Evolutionary conservation across 2,888 invertebrate genomes (phyloP), one percentile per base, ranked within the genome.

Genomic region (Eupeodes latifasciatus): DNA sequence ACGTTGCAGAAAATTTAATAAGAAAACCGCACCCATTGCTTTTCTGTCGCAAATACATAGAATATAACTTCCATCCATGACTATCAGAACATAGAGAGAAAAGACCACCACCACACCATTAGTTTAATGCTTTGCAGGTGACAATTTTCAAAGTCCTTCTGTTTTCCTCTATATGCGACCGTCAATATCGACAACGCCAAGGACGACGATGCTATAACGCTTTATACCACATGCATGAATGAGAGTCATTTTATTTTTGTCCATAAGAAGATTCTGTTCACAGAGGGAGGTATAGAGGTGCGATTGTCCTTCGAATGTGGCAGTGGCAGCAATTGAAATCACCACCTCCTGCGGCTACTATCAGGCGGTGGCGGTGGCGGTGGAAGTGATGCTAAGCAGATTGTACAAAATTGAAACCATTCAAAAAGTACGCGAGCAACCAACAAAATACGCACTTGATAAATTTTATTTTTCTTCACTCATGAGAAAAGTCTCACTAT

Each of bases 381-480:
- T 55, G 55, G 34, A 14, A 55, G 40, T 51, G 19, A 51, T 66
- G 51, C 44, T 36, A 72, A 7, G 59, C 27, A 57, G 19, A 36
- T 69, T 16, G 27, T 66, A 9, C n/a, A 72, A 16, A 72, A 81
- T 61, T 71, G 71, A 53, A 72, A 61, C 16, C 79, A 80, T 82
- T 75, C 78, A 79, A 81, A 71, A 44, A 75, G 53, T 75, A 71
- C 79, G 6, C 36, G 1, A 59, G 61, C 2, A 27, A 75, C 53
- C 75, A 86, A 83, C 76, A 80, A 76, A 85, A 81, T 83, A 87
- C 83, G 86, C 86, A 87, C 80, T 76, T 49, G 78, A 87, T 87
- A 80, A 83, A 83, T 80, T 87, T 64, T 71, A 71, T 66, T 76
- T 62, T 61, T 61, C 16, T 57, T 12, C 44, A 16, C n/a, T 61